Base-by-base conservation (phyloP, 2,888 invertebrate species). In the Electrophaes corylata region DNA sequence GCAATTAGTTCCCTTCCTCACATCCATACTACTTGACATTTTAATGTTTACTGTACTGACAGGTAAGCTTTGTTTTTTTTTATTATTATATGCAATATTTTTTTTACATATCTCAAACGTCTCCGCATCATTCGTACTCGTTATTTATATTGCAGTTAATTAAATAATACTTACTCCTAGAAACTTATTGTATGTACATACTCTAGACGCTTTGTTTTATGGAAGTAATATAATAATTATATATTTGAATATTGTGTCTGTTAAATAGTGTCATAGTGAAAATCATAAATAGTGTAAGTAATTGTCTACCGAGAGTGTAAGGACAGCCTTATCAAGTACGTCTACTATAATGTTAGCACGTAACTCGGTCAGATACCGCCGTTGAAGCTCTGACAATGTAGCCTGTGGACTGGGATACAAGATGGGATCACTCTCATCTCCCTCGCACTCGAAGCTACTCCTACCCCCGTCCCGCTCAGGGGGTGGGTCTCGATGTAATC, bases 331-430 rank as follows among this genome's bases (percentile, higher is more conserved):
- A 74, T 63, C 64, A 66, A 64, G 69, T 37, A 16, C 16, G 16
- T 61, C 67, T 69, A 66, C 73, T 76, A 74, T 77, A 76, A 81
- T 78, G 73, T 79, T 78, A 72, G 75, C 76, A 78, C 78, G 83
- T 83, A 81, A 84, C 81, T 84, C 80, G 81, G 86, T 80, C 82
- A 83, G 83, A 83, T 79, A 83, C 83, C 75, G 78, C 83, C 80
- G 76, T 79, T 78, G 81, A 81, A 84, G 80, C 82, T 81, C 82
- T 91, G 91, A 91, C 91, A 90, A 91, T 84, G 85, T 91, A 91
- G 90, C 91, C 91, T 91, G 88, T 90, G 84, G 91, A 91, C 91
- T 74, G 87, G 84, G 84, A 83, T 82, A 94, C 94, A 94, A 94
- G 94, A 94, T 94, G 94, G 93, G 93, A 89, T 90, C 87, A 80